Evolutionary conservation across 2,113 vertebrate genomes (phyloP).

Genomic region (Heloderma charlesbogerti): DNA sequence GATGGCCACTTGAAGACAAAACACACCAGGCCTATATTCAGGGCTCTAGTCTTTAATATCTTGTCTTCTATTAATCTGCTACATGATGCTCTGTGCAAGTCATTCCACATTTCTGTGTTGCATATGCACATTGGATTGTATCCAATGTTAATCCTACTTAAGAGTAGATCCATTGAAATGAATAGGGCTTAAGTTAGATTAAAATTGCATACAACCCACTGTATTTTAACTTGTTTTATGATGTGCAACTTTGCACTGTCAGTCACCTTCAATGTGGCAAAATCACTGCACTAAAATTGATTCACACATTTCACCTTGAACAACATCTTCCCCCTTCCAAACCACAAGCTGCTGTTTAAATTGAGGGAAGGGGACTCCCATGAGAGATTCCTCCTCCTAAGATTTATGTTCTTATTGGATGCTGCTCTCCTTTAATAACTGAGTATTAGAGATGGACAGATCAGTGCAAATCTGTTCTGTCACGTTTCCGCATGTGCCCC

Average conservation of each 20-base stretch:
- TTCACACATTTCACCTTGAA: background rate
- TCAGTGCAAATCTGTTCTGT: too few species aligned
- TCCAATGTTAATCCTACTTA: too few species aligned
- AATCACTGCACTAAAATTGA: background rate
- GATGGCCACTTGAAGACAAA: background rate
- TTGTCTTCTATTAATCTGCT: background rate
- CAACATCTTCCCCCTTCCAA: background rate
- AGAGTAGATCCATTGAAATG: too few species aligned
- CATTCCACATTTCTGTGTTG: background rate
- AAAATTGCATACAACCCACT: background rate
- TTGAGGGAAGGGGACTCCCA: background rate
- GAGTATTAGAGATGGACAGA: background rate
- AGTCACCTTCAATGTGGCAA: background rate
- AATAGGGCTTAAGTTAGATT: too few species aligned
- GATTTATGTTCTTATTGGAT: background rate
- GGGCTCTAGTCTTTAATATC: background rate
- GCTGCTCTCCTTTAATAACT: background rate
- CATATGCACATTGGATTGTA: background rate
- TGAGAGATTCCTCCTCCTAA: background rate
- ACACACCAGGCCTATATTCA: background rate
- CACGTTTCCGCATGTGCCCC: too few species aligned
- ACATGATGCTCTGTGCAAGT: background rate
- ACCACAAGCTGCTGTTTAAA: background rate
- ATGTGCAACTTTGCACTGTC: background rate
- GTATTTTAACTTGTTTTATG: background rate